Evolutionary conservation across 1,140 invertebrate species (phyloP).

Genomic region (Dendroctonus ponderosae): DNA sequence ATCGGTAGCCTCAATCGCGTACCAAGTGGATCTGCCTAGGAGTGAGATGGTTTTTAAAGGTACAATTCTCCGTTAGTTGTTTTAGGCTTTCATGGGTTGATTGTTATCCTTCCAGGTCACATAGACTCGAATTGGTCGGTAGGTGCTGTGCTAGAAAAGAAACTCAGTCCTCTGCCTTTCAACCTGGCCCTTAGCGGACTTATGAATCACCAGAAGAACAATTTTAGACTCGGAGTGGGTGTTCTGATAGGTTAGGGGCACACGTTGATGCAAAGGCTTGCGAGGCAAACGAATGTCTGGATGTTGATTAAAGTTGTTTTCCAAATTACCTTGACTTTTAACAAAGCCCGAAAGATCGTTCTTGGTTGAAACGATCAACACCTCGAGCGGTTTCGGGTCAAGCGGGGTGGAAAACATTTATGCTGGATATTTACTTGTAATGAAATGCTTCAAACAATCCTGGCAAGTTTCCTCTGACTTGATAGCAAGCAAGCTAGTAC

Average conservation of each 20-base stretch:
- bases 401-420: too few species aligned
- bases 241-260: slow-evolving; percentile 75
- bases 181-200: slow-evolving; percentile 89
- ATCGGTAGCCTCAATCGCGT: slow-evolving; percentile 88
- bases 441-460: too few species aligned
- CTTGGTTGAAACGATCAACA: too few species aligned
- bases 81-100: not conserved
- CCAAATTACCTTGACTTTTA: not conserved
- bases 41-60: slow-evolving; percentile 92
- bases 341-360: too few species aligned
- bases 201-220: slow-evolving; percentile 87
- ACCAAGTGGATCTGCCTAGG: slow-evolving; percentile 95
- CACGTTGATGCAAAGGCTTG: not conserved
- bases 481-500: not conserved
- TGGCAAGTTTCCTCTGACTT: too few species aligned
- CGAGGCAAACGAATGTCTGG: not conserved
- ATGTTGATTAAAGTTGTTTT: slow-evolving; percentile 16
- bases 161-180: slow-evolving; percentile 89
- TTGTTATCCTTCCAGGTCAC: slow-evolving; percentile 63
- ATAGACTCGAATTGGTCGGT: slow-evolving; percentile 96
- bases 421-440: too few species aligned
- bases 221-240: slow-evolving; percentile 84
- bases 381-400: too few species aligned
- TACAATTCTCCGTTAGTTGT: slow-evolving; percentile 48
- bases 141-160: slow-evolving; percentile 91